Evolutionary conservation across 2,888 invertebrate species (phyloP).

Genomic region (Bursaphelenchus okinawaensis): DNA sequence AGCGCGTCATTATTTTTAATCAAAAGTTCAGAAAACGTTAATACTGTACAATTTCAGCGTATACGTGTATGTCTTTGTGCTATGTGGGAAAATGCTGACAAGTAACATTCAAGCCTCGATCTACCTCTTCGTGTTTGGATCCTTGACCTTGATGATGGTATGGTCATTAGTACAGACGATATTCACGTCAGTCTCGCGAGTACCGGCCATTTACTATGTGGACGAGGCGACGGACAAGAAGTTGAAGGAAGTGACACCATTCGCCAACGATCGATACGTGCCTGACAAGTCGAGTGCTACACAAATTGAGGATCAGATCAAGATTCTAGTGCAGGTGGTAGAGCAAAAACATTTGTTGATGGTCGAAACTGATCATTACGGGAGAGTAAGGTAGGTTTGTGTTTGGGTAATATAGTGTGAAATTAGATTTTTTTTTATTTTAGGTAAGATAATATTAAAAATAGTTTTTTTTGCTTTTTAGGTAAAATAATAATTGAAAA

Average conservation of each 20-base stretch:
- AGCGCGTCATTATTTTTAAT: not conserved
- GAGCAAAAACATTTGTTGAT: slow-evolving; percentile 8
- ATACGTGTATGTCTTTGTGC: slow-evolving; percentile 21
- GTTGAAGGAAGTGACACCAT: slow-evolving; percentile 35
- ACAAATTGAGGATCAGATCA: slow-evolving; percentile 22
- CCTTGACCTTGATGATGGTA: slow-evolving; percentile 30
- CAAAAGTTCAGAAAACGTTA: not conserved
- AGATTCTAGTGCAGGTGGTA: slow-evolving; percentile 29
- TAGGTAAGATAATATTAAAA: too few species aligned
- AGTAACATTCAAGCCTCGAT: slow-evolving; percentile 18
- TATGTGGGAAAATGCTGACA: slow-evolving; percentile 21
- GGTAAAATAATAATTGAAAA: too few species aligned
- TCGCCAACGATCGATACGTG: slow-evolving; percentile 27
- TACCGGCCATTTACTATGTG: slow-evolving; percentile 32
- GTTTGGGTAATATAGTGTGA: too few species aligned
- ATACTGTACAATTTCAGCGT: slow-evolving; percentile 10
- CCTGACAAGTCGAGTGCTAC: slow-evolving; percentile 34
- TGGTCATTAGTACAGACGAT: slow-evolving; percentile 38
- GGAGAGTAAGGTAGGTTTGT: slow-evolving; percentile 14
- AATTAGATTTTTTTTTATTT: too few species aligned
- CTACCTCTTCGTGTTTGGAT: slow-evolving; percentile 30
- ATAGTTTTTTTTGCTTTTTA: too few species aligned
- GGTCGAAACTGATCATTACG: slow-evolving; percentile 20
- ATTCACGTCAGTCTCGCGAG: slow-evolving; percentile 28
- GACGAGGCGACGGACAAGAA: slow-evolving; percentile 27